Conservation (phyloP, 1,140 invertebrate species). For the Homalodisca vitripennis region DNA sequence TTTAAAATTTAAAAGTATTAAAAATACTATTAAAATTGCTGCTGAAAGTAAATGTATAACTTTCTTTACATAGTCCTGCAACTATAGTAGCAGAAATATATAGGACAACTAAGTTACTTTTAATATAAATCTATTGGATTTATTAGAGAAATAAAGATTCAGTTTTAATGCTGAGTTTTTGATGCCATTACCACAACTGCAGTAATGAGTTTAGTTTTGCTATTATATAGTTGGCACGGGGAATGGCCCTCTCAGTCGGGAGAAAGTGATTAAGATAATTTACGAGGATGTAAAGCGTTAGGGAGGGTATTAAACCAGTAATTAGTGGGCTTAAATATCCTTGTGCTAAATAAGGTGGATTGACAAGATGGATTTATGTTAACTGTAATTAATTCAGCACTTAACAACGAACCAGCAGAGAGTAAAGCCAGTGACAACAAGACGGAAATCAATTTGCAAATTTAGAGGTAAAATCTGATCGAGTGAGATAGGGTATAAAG, state of each 20-base stretch:
- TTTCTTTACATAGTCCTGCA: too few species aligned
- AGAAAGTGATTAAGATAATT: slow-evolving; percentile 18
- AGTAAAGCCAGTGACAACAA: background rate
- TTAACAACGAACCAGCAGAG: background rate
- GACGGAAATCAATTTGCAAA: background rate
- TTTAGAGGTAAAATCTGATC: background rate
- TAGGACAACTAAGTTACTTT: too few species aligned
- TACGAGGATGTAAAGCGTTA: slow-evolving; percentile 8
- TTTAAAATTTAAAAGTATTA: too few species aligned
- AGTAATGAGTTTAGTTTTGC: too few species aligned
- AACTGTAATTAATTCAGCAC: too few species aligned
- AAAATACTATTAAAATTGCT: too few species aligned
- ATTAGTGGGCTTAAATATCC: background rate
- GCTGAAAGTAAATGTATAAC: too few species aligned
- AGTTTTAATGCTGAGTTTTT: too few species aligned
- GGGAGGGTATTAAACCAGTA: slow-evolving; percentile 7
- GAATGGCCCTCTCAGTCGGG: background rate
- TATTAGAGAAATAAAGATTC: too few species aligned
- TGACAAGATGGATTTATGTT: background rate
- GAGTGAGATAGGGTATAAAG: background rate
- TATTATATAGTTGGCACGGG: background rate
- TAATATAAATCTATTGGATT: too few species aligned
- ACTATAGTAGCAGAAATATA: too few species aligned
- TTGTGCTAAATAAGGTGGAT: background rate
- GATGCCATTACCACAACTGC: too few species aligned